A percentile compares a stretch with the other conserved stretches of the same genome.
Evolutionary conservation across 2,888 invertebrate species (phyloP).

Genomic region (Conus canariensis): DNA sequence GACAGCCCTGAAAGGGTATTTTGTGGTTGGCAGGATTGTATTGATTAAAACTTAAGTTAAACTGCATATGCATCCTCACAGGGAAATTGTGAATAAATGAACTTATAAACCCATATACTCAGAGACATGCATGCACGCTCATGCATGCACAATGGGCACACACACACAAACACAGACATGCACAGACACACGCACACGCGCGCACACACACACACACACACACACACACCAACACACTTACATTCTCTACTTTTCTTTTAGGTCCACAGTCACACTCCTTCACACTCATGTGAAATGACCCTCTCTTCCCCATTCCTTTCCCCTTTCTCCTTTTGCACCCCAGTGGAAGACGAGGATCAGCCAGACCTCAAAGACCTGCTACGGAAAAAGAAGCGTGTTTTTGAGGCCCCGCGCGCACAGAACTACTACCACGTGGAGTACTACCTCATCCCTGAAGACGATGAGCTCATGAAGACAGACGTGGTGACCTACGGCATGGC

Average conservation of each 20-base stretch:
- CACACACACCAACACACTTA: background rate
- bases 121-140: background rate
- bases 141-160: background rate
- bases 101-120: background rate
- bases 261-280: background rate
- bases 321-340: background rate
- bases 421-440: constrained; percentile 77
- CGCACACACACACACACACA: constrained; percentile 1
- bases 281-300: background rate
- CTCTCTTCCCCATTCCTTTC: background rate
- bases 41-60: too few species aligned
- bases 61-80: too few species aligned
- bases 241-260: background rate
- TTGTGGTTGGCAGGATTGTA: too few species aligned
- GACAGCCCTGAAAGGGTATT: too few species aligned
- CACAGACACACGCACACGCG: background rate
- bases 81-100: too few species aligned
- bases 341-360: constrained; percentile 66
- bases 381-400: constrained; percentile 69
- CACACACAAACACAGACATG: background rate
- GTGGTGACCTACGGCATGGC: constrained; percentile 76
- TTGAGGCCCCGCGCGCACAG: constrained; percentile 75
- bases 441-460: constrained; percentile 72
- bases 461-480: constrained; percentile 74
- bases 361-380: constrained; percentile 64